Evolutionary conservation across 2,113 vertebrate species (phyloP).

Genomic region (Lepus americanus): DNA sequence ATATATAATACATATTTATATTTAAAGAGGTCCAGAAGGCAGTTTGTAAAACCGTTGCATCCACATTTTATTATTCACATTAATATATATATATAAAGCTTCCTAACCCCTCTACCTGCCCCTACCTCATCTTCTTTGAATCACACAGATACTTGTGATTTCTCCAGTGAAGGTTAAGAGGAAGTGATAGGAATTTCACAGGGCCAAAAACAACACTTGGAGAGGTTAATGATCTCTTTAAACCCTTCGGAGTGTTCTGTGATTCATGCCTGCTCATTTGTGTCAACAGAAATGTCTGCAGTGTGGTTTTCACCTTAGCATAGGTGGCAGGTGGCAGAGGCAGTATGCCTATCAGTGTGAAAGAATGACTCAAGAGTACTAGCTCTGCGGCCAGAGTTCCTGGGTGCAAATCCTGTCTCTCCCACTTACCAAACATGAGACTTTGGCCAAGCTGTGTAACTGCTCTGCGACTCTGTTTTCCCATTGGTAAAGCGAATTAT

Average conservation of each 20-base stretch:
- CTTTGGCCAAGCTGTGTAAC: neutral
- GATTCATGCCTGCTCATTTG: slow-evolving; percentile 41
- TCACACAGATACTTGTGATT: slow-evolving; percentile 39
- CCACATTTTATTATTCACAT: neutral
- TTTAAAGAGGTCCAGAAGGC: neutral
- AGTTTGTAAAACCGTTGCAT: neutral
- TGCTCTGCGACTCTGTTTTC: neutral
- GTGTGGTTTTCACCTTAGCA: slow-evolving; percentile 2
- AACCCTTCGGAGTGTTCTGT: slow-evolving; percentile 5
- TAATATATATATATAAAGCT: neutral
- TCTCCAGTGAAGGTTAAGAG: neutral
- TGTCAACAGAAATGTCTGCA: neutral
- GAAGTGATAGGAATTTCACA: slow-evolving; percentile 28
- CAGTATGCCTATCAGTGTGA: neutral
- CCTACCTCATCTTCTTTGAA: neutral
- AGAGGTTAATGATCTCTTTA: slow-evolving; percentile 45
- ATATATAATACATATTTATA: slow-evolving; percentile 1
- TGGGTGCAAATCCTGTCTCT: neutral
- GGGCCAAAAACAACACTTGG: neutral
- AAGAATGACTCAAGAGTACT: neutral
- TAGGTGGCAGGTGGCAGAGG: neutral
- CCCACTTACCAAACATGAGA: neutral
- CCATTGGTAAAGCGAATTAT: neutral
- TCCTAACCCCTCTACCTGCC: neutral
- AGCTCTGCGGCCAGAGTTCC: neutral